Conservation (phyloP, 2,113 vertebrate genomes). For the Phaetusa simplex region DNA sequence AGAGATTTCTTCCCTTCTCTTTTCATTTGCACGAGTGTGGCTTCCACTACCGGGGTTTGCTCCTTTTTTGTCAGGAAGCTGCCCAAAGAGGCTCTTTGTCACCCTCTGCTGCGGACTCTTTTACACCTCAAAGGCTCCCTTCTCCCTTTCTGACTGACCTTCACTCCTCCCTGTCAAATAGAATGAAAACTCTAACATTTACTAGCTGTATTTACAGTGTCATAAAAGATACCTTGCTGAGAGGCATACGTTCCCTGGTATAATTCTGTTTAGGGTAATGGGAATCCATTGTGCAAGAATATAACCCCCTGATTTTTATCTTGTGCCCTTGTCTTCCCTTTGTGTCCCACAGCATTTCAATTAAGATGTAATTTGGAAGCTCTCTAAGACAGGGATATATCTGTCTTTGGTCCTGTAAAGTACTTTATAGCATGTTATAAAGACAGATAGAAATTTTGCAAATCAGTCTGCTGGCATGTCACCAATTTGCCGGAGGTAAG, state of each 20-base stretch:
- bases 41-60: neutral
- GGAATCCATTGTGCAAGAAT: neutral
- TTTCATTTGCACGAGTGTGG: neutral
- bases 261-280: neutral
- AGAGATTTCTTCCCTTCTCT: neutral
- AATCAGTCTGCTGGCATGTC: neutral
- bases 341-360: neutral
- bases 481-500: neutral
- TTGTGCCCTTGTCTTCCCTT: neutral
- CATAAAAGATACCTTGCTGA: neutral
- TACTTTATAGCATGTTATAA: constrained; percentile 15
- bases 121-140: neutral
- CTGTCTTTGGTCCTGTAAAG: neutral
- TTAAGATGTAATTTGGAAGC: constrained; percentile 24
- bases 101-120: neutral
- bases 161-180: neutral
- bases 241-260: neutral
- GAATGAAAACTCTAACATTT: neutral
- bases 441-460: neutral
- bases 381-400: neutral
- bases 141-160: neutral
- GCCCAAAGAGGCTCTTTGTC: neutral
- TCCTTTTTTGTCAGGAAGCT: neutral
- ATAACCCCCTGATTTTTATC: neutral
- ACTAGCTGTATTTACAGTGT: neutral